Conservation (phyloP, 2,888 invertebrate species). For the Caenorhabditis uteleia region DNA sequence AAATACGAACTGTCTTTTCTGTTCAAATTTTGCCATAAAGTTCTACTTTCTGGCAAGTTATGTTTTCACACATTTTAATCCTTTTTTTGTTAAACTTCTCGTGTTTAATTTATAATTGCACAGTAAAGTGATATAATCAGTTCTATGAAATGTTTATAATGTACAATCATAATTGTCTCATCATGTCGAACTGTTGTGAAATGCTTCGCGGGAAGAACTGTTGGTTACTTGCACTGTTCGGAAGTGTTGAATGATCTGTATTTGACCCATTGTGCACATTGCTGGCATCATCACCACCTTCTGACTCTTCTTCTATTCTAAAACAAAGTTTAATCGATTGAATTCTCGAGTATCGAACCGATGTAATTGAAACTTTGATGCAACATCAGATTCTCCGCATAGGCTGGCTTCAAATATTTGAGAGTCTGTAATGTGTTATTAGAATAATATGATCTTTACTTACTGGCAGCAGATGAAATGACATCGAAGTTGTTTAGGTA, state of each 20-base stretch:
- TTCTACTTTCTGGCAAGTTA: too few species aligned
- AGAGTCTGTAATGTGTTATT: slow-evolving; percentile 19
- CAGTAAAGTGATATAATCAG: too few species aligned
- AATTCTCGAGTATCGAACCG: slow-evolving; percentile 16
- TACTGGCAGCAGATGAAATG: slow-evolving; percentile 45
- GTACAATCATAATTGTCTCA: too few species aligned
- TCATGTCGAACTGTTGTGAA: slow-evolving; percentile 44
- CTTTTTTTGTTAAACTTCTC: too few species aligned
- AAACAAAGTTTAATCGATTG: neutral
- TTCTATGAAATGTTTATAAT: too few species aligned
- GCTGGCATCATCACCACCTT: slow-evolving; percentile 33
- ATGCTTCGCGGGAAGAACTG: slow-evolving; percentile 46
- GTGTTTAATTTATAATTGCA: too few species aligned
- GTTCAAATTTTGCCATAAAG: too few species aligned
- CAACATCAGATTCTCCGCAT: slow-evolving; percentile 40
- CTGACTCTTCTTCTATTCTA: slow-evolving; percentile 57
- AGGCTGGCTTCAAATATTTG: slow-evolving; percentile 34
- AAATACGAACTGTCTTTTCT: too few species aligned
- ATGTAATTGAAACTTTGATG: slow-evolving; percentile 50
- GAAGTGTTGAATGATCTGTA: neutral
- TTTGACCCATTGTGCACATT: neutral
- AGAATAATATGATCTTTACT: slow-evolving; percentile 1
- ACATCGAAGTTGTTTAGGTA: slow-evolving; percentile 53
- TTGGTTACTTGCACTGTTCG: slow-evolving; percentile 1
- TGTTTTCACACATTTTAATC: too few species aligned